These are phyloP conservation scores for Ptychodera flava DNA, from an alignment of 35 echinoderm and acorn worm species.

Conservation along the genomic window DNA sequence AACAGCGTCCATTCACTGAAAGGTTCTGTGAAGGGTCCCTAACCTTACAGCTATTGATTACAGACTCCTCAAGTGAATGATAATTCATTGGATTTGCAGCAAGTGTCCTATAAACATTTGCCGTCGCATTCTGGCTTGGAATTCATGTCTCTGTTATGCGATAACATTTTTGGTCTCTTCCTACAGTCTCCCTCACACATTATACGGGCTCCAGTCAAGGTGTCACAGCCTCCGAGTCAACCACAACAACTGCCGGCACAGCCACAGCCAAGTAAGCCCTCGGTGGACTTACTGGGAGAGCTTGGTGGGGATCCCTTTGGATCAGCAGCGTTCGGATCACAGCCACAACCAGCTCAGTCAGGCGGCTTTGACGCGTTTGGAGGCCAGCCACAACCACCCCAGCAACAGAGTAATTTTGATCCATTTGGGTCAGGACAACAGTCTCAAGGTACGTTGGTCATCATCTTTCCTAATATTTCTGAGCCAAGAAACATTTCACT, in stretches of 20 bases:
- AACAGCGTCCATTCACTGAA: no score
- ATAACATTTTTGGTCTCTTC: no score
- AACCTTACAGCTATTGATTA: no score
- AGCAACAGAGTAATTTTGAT: constrained; percentile 12
- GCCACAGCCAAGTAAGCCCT: constrained; percentile 13
- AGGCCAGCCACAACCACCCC: not conserved
- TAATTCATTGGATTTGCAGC: no score
- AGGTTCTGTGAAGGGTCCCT: no score
- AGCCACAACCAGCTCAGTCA: not conserved
- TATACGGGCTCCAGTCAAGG: no score
- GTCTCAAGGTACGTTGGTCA: constrained; percentile 6
- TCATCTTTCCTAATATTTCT: not conserved
- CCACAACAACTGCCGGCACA: constrained; percentile 11
- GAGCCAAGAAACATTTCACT: not conserved
- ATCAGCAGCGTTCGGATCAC: constrained; percentile 7
- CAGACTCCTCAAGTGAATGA: no score
- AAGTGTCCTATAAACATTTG: no score
- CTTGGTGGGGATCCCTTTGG: constrained; percentile 56
- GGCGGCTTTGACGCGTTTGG: constrained; percentile 2
- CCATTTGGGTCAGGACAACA: not conserved
- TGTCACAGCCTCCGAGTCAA: no score
- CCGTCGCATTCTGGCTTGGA: no score
- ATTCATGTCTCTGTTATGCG: no score
- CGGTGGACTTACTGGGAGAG: constrained; percentile 55
- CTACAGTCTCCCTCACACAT: no score